These are phyloP conservation scores for Pocillopora verrucosa DNA, from an alignment of 64 coral and sea anemone species.

Conservation along the genomic window DNA sequence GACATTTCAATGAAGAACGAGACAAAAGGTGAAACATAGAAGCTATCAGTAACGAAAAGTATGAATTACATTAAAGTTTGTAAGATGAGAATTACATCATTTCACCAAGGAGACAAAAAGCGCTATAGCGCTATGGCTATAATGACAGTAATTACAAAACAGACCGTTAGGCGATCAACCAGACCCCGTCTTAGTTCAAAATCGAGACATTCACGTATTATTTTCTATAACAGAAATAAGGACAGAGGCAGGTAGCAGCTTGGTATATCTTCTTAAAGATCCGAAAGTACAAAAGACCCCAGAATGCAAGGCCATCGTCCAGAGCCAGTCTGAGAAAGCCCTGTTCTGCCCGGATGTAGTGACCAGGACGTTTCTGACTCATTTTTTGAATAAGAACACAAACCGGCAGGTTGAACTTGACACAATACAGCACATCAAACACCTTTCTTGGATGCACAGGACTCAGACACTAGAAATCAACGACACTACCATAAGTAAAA, in stretches of 20 bases:
- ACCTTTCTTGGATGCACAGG: not conserved
- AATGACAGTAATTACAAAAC: no score
- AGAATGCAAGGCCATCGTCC: not conserved
- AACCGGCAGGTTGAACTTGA: not conserved
- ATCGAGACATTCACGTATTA: not conserved
- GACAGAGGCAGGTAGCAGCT: not conserved
- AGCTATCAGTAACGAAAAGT: not conserved
- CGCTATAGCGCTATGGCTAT: no score
- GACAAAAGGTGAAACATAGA: not conserved
- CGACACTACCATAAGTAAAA: not conserved
- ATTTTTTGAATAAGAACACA: not conserved
- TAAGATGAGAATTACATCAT: no score
- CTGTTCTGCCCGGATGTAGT: not conserved
- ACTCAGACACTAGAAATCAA: slow-evolving; percentile 15
- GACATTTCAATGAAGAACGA: slow-evolving; percentile 17
- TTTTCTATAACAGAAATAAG: not conserved
- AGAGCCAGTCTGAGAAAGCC: not conserved
- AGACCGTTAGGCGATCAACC: no score
- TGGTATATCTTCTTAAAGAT: slow-evolving; percentile 1
- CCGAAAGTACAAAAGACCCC: not conserved
- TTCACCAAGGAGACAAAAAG: no score
- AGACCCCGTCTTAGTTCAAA: no score
- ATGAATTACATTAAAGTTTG: not conserved
- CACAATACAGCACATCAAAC: not conserved
- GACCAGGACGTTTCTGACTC: not conserved